Evolutionary conservation across 2,888 invertebrate species (phyloP), one percentile per base, ranked within the genome.

Genomic region (Limenitis arthemis): DNA sequence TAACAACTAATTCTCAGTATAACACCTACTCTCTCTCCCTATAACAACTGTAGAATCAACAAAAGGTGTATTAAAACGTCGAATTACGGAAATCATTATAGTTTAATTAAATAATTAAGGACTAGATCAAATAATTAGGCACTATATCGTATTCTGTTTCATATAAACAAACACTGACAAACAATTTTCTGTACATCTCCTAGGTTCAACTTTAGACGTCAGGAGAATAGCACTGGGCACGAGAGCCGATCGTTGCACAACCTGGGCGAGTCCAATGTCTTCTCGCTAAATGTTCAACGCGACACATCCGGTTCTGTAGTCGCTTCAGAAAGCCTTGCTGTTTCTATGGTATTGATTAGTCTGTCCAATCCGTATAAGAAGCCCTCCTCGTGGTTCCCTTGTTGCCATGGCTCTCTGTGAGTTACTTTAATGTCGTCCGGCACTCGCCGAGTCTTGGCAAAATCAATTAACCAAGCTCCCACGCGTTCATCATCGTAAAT

Each of bases 351-450:
- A 66, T 90, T 88, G 67, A 98, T 95, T 58, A 99, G 89, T 78
- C 95, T 94, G 81, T 98, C 98, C 65, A 99, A 88, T 51, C 99
- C 99, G 63, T 89, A 91, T 29, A 99, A 89, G 67, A 97, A 94
- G 6, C 99, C 99, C 77, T 99, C 98, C 77, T 99, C 98, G 71
- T 95, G 94, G 76, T 98, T 99, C n/a, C 98, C 98, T 61, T 95
- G 92, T 55, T 89, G 74, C 99, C 98, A 99, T 9, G 90, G 86
- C 6, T 87, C 86, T 51, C 96, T 89, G 74, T 99, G 99, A 61
- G 91, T 91, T 11, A 98, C 89, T 46, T 79, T 84, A 29, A 88
- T 65, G 8, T 91, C 91, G 28, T 90, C 88, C 0, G 94, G 92
- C 43, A 97, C 84, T 48, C 88, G 88, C 49, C 93, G 89, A 0